Conservation (phyloP, 2,888 invertebrate genomes). For the Meghimatium bilineatum region DNA sequence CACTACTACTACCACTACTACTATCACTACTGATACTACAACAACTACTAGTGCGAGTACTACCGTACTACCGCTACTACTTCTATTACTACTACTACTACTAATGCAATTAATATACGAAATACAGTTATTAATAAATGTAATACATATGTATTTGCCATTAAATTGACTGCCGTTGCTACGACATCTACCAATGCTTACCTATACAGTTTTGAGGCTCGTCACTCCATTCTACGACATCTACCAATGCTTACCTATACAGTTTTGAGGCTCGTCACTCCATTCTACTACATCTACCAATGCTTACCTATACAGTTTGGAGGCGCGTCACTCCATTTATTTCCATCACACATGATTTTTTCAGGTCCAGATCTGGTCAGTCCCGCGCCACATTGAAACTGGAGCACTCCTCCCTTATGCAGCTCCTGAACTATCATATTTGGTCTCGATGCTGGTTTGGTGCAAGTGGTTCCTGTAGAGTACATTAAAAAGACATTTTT, state of each 20-base stretch:
- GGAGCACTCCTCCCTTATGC: conserved; percentile 57
- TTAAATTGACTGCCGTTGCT: background rate
- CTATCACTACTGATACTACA: background rate
- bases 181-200: conserved; percentile 37
- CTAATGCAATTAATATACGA: background rate
- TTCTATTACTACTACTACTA: background rate
- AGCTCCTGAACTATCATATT: conserved; percentile 49
- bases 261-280: conserved; percentile 58
- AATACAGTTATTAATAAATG: background rate
- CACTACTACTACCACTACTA: background rate
- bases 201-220: conserved; percentile 59
- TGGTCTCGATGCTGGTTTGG: conserved; percentile 25
- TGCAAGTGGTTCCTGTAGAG: conserved; percentile 45
- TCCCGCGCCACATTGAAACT: conserved; percentile 58
- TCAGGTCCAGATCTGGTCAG: conserved; percentile 58
- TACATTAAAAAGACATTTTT: too few species aligned
- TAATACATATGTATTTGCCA: background rate
- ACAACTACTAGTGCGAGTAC: background rate
- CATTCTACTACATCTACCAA: conserved; percentile 49
- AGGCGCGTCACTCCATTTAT: conserved; percentile 56
- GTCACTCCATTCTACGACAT: conserved; percentile 57
- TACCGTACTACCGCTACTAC: background rate
- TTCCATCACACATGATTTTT: conserved; percentile 61
- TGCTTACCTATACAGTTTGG: conserved; percentile 56
- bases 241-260: conserved; percentile 53